Evolutionary conservation across 2,113 vertebrate genomes (phyloP).

Genomic region (Machaerirhynchus nigripectus): DNA sequence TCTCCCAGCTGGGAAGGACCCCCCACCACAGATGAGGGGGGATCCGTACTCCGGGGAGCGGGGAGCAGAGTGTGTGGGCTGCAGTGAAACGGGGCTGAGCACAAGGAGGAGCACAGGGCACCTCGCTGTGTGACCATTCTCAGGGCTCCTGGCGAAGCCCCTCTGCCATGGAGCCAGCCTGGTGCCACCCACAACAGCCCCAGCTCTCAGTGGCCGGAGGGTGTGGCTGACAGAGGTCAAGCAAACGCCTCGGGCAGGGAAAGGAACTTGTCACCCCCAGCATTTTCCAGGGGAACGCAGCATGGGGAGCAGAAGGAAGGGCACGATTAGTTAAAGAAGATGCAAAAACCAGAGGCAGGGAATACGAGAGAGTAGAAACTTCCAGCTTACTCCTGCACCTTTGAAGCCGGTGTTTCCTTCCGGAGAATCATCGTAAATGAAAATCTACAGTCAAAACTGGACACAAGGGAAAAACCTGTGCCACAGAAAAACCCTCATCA

Average conservation of each 20-base stretch:
- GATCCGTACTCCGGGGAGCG: not conserved
- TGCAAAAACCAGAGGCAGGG: not conserved
- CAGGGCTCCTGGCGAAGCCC: rapidly evolving
- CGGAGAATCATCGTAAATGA: not conserved
- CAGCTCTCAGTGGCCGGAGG: rapidly evolving
- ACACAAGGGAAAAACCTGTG: not conserved
- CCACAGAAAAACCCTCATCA: not conserved
- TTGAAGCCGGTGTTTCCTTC: not conserved
- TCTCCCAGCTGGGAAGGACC: not conserved
- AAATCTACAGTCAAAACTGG: not conserved
- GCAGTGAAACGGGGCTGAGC: rapidly evolving
- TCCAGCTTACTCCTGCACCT: not conserved
- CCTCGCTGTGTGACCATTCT: rapidly evolving
- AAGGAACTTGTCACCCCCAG: not conserved
- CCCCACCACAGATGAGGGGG: rapidly evolving
- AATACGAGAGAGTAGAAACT: not conserved
- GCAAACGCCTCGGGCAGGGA: rapidly evolving
- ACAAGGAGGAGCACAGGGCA: not conserved
- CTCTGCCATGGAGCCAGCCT: not conserved
- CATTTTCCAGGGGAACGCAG: not conserved
- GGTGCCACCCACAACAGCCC: not conserved
- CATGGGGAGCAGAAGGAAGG: not conserved
- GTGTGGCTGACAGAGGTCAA: not conserved
- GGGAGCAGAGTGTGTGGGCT: not conserved
- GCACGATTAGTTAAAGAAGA: not conserved